Evolutionary conservation across 2,113 vertebrate genomes (phyloP), one percentile per base, ranked within the genome.

Genomic region (Sinocyclocheilus anophthalmus): DNA sequence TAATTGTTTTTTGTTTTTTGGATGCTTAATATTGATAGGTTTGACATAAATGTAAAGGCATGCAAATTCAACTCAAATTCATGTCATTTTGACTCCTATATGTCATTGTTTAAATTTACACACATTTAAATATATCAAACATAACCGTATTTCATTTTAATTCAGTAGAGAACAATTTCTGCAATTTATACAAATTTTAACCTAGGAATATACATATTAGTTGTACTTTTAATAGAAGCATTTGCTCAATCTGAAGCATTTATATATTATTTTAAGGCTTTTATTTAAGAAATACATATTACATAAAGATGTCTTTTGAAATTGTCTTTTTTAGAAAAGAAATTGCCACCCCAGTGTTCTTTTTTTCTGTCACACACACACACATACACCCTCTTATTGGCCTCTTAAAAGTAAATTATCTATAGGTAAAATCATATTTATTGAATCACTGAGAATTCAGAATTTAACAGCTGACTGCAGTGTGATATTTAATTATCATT

Each of bases 311-410:
- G 33, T 79, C 4, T 39, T 61, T 33, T 63, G 1, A 7, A 22
- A 8, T 42, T 80, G 39, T 80, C 1, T 0, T 48, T 63, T 30
- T 37, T 78, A 59, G 75, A 78, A 57, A 80, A 61, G 5, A 79
- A 79, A 61, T 42, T 4, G 24, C 14, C 12, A 42, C 9, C 33
- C 18, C 18, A 63, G 33, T 80, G 22, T n/a, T 22, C 13, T 11
- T n/a, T 11, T 81, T 89, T 70, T 84, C 84, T 76, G 55, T 42
- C 67, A 73, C 76, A 33, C 76, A 76, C 14, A 42, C 42, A 12
- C 12, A 83, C 87, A 12, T 65, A 76, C 37, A 57, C 24, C 67
- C 70, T 86, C 84, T 63, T 76, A 73, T 13, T 88, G 20, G 10
- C 18, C 12, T 30, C 50, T 63, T 16, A 5, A 24, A 63, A 80